Evolutionary conservation across 2,113 vertebrate genomes (phyloP).

Genomic region (Sorex araneus): DNA sequence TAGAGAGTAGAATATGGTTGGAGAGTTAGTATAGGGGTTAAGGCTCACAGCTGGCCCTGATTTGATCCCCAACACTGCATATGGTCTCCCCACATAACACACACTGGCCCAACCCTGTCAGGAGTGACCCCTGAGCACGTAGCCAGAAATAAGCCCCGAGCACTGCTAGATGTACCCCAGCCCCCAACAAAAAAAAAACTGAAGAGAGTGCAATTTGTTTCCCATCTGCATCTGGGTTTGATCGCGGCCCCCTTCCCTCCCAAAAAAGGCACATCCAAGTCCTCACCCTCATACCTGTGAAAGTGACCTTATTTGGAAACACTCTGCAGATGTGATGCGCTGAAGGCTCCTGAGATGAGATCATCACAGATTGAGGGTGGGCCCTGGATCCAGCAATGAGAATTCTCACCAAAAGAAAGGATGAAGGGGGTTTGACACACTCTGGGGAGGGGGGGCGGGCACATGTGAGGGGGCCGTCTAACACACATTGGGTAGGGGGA

Average conservation of each 20-base stretch:
- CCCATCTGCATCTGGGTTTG: background rate
- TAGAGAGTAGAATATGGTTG: no score
- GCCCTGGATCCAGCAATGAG: background rate
- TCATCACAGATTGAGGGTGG: background rate
- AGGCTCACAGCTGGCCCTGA: no score
- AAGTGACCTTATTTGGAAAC: conserved; percentile 37
- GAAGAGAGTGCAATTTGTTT: background rate
- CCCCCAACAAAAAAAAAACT: no score
- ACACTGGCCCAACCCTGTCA: background rate
- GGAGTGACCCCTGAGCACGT: background rate
- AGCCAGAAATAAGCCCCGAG: background rate
- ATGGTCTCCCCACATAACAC: background rate
- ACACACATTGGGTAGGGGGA: background rate
- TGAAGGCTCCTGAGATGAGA: conserved; percentile 7
- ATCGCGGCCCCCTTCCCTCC: background rate
- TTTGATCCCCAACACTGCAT: no score
- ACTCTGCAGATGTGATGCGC: background rate
- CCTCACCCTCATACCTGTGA: background rate
- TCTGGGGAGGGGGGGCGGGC: background rate
- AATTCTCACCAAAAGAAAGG: background rate
- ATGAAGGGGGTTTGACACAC: background rate
- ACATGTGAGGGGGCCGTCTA: no score
- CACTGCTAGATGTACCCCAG: background rate
- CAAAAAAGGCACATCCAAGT: background rate
- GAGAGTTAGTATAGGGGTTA: no score